Evolutionary conservation across 2,888 invertebrate species (phyloP).

Genomic region (Strigamia transsilvanica): DNA sequence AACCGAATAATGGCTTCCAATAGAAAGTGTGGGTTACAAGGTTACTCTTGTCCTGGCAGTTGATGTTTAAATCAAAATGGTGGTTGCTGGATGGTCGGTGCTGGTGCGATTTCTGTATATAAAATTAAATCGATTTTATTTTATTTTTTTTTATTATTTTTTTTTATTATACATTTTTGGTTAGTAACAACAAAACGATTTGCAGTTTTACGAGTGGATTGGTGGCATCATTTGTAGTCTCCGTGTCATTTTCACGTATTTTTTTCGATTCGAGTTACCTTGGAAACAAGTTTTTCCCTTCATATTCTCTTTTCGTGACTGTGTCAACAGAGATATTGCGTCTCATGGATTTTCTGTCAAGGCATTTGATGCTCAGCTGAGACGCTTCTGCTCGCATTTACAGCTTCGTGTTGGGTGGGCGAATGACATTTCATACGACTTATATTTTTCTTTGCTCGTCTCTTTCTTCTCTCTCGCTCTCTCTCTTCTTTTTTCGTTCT

Average conservation of each 20-base stretch:
- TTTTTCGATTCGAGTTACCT: conserved; percentile 23
- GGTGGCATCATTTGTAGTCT: conserved; percentile 45
- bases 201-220: conserved; percentile 35
- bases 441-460: conserved; percentile 3
- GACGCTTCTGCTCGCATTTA: conserved; percentile 27
- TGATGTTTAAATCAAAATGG: conserved; percentile 46
- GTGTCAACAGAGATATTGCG: conserved; percentile 48
- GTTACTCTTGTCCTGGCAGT: not conserved
- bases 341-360: conserved; percentile 49
- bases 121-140: no score
- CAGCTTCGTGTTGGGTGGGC: conserved; percentile 34
- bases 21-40: conserved; percentile 1
- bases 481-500: not conserved
- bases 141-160: not conserved
- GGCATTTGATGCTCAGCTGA: conserved; percentile 49
- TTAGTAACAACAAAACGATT: conserved; percentile 41
- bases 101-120: no score
- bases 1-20: conserved; percentile 25
- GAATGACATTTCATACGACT: conserved; percentile 44
- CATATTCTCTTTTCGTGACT: conserved; percentile 28
- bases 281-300: conserved; percentile 41
- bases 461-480: not conserved
- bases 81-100: not conserved
- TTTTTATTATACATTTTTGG: not conserved
- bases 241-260: conserved; percentile 32